Base-by-base conservation (phyloP, 2,888 invertebrate species). In the Cyclophora punctaria region DNA sequence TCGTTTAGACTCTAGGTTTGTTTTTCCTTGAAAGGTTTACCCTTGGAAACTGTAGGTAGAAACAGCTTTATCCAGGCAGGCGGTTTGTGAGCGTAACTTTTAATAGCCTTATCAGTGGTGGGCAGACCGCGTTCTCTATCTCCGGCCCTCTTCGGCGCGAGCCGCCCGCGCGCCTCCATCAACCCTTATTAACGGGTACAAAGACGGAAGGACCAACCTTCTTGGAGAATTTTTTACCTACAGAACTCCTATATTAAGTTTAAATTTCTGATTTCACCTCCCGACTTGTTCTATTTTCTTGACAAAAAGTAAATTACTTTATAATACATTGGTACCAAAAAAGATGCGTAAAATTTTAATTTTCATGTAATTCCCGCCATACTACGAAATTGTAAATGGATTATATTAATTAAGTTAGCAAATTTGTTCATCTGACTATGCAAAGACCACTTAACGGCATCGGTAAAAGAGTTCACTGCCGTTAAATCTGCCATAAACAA, bases 401-500 rank as follows among this genome's bases (percentile, higher is more conserved):
- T 20, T 20, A 1, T 20, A 20, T 1, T 20, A 20, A 20, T 52
- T 58, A 52, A 61, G 57, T 50, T 59, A 55, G 49, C 67, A 68
- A 66, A 76, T 80, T 80, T 75, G 75, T 74, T 62, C 67, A 60
- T 61, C 64, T 62, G 57, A 62, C 64, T 73, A 63, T 71, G 71
- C 73, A 71, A 76, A 73, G 64, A 70, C 72, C 75, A 78, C 78
- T 84, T 83, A 78, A 85, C 75, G 74, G 75, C 75, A 80, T 79
- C 75, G 77, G 75, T 80, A 81, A 84, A 85, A 85, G 82, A 83
- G 81, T 85, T 84, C 77, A 81, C 72, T 76, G 75, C 82, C 80
- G 78, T 83, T 84, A 84, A 85, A 85, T 83, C 78, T 83, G 78
- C 78, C 78, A 84, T 85, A 86, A 86, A 86, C 83, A 83, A 86